These are phyloP conservation scores for Thalpophila matura DNA, from an alignment of 2,888 invertebrate genomes.

Conservation along the genomic window DNA sequence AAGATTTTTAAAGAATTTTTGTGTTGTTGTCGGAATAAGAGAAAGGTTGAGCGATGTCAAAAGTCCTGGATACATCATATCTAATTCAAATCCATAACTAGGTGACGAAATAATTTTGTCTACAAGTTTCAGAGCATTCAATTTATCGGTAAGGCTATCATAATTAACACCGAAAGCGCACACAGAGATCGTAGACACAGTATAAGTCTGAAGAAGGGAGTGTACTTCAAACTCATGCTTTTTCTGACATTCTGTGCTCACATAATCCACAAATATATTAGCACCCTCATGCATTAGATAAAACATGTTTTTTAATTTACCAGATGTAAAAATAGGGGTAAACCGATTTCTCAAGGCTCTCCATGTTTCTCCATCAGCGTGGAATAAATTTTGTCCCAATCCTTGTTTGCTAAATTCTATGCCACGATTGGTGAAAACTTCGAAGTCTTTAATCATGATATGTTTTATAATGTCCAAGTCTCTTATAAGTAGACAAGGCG, in stretches of 20 bases:
- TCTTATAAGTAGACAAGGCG: slow-evolving; percentile 71
- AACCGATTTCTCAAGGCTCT: slow-evolving; percentile 69
- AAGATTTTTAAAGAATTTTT: slow-evolving; percentile 66
- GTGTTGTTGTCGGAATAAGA: slow-evolving; percentile 62
- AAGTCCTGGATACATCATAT: slow-evolving; percentile 74
- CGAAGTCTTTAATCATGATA: slow-evolving; percentile 78
- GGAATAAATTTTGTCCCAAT: slow-evolving; percentile 74
- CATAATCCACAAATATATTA: slow-evolving; percentile 66
- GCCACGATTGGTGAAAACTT: slow-evolving; percentile 73
- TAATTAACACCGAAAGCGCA: slow-evolving; percentile 73
- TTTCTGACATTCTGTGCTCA: slow-evolving; percentile 46
- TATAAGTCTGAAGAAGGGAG: slow-evolving; percentile 67
- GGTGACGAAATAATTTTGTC: slow-evolving; percentile 52
- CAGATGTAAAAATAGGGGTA: slow-evolving; percentile 77
- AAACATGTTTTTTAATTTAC: slow-evolving; percentile 79
- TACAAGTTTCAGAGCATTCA: slow-evolving; percentile 47
- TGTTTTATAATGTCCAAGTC: slow-evolving; percentile 77
- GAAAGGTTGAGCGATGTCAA: slow-evolving; percentile 67
- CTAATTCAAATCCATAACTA: slow-evolving; percentile 61
- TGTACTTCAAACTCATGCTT: slow-evolving; percentile 65
- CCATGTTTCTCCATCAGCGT: slow-evolving; percentile 75
- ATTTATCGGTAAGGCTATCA: slow-evolving; percentile 58
- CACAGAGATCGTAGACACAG: slow-evolving; percentile 69
- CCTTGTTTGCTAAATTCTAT: slow-evolving; percentile 71
- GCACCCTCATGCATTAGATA: slow-evolving; percentile 69